Conservation (phyloP, 1,140 invertebrate genomes). For the Lysiphlebus fabarum region DNA sequence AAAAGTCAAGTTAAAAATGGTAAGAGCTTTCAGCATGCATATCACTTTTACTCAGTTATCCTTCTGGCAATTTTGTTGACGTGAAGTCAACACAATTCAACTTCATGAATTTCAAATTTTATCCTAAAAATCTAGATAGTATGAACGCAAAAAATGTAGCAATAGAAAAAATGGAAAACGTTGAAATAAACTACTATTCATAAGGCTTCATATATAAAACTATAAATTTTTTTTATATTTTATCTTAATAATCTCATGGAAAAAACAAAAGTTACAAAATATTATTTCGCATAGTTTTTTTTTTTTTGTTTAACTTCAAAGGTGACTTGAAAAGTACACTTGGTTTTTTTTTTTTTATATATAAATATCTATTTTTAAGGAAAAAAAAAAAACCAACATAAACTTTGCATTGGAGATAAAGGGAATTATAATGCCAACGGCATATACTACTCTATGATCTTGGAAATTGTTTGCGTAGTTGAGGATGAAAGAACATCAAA, state of each 20-base stretch:
- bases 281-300: no score
- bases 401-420: background rate
- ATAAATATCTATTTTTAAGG: no score
- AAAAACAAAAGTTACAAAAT: no score
- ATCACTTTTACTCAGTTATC: constrained; percentile 24
- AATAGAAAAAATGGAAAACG: constrained; percentile 6
- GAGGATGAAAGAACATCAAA: background rate
- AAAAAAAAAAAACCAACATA: no score
- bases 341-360: no score
- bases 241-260: no score
- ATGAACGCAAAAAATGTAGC: background rate
- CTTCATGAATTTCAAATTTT: constrained; percentile 46
- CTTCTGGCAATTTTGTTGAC: constrained; percentile 36
- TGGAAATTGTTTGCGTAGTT: constrained; percentile 7
- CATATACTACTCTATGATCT: constrained; percentile 7
- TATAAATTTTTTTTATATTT: no score
- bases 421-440: constrained; percentile 7
- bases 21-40: no score
- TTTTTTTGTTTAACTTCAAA: no score
- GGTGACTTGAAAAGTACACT: no score
- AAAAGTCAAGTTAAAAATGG: no score
- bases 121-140: constrained; percentile 24
- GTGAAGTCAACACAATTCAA: constrained; percentile 38
- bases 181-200: background rate
- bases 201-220: no score